Percentiles rank a stretch among this genome's conserved stretches.
phyloP scores from a whole-genome alignment of 2,888 invertebrate genomes.

The Yponomeuta sedellus region DNA sequence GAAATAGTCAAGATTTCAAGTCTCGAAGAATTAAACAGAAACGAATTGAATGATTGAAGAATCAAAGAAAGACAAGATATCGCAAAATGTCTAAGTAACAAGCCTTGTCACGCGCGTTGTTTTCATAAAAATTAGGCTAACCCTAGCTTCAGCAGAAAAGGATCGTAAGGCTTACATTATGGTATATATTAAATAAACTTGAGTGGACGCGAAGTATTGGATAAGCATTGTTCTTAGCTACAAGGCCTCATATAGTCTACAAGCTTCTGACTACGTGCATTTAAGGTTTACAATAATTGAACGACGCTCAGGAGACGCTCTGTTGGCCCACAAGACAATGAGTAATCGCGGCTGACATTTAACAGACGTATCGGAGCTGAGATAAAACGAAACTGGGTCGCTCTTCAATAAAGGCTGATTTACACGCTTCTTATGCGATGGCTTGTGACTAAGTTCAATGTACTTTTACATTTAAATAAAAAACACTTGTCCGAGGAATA shows the following conservation, averaged over 20 bases:
- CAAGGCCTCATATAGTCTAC: background rate
- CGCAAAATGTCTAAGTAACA: no score
- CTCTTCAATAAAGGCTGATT: background rate
- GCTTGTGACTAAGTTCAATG: background rate
- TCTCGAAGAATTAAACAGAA: no score
- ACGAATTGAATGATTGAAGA: no score
- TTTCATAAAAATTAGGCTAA: no score
- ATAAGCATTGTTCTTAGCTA: no score
- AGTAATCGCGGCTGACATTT: background rate
- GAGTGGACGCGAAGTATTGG: no score
- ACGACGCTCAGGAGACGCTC: background rate
- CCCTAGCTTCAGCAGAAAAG: no score
- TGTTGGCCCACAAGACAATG: background rate
- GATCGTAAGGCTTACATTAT: no score
- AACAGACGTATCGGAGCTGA: background rate
- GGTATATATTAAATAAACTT: background rate
- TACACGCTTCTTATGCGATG: background rate
- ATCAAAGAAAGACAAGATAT: background rate
- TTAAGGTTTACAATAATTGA: background rate
- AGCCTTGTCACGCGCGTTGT: no score
- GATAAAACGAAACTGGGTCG: constrained; percentile 1
- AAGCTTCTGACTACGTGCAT: constrained; percentile 7
- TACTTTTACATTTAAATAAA: no score
- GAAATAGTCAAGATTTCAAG: no score
- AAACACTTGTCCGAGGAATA: no score